Base-by-base conservation (phyloP, 37 sponge, comb jelly and placozoan species). In the Tethya wilhelma region DNA sequence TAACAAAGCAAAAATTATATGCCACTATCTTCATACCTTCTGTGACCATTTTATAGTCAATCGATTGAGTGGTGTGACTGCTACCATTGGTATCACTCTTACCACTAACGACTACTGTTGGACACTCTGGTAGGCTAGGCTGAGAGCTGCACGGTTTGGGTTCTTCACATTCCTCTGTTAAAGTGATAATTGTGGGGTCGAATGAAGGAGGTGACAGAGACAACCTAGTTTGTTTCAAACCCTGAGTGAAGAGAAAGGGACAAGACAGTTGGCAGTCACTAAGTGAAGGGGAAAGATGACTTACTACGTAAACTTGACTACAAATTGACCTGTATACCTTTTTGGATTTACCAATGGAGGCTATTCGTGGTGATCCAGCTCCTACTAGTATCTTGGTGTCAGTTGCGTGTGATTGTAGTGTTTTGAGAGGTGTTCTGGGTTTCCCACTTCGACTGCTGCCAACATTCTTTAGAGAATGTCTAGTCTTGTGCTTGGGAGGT, bases 41-140 rank as follows among this genome's bases (percentile, higher is more conserved):
- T 56, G 80, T 80, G 25, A 69, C 68, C 80, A 80, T 80, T n/a
- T 38, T 25, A 32, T 80, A 69, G 59, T 80, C 69, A 7, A 69
- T 14, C 1, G 80, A 80, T 14, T 12, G 33, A 20, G 31, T 60
- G 5, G 41, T 2, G 28, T 60, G 25, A 60, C 26, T 60, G 4
- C n/a, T n/a, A n/a, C n/a, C n/a, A n/a, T n/a, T n/a, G n/a, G n/a
- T n/a, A n/a, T n/a, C n/a, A n/a, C n/a, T n/a, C n/a, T n/a, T n/a
- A n/a, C n/a, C n/a, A n/a, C n/a, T n/a, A n/a, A n/a, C n/a, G n/a
- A n/a, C n/a, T n/a, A n/a, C n/a, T n/a, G n/a, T n/a, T n/a, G n/a
- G n/a, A n/a, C n/a, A n/a, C n/a, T n/a, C n/a, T n/a, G n/a, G n/a
- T n/a, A n/a, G n/a, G n/a, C n/a, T n/a, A n/a, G n/a, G n/a, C n/a